A percentile compares a stretch with the other conserved stretches of the same genome.
phyloP scores from a whole-genome alignment of 2,888 invertebrate genomes.

The Eustalomyia histrio region DNA sequence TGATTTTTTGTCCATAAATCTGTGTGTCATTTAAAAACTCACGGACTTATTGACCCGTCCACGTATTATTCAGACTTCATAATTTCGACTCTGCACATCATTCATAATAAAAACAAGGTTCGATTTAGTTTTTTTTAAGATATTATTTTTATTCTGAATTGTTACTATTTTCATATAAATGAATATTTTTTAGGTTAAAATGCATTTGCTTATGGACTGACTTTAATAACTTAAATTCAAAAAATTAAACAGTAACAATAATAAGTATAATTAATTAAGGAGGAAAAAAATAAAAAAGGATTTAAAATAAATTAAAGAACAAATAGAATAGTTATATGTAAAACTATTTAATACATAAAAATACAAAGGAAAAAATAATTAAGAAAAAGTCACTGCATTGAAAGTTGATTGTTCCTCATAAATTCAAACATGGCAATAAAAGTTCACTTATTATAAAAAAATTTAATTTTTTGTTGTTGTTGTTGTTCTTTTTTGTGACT shows the following conservation, averaged over 20 bases:
- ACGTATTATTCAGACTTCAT: no score
- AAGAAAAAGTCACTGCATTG: conserved; percentile 45
- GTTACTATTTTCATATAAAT: conserved; percentile 69
- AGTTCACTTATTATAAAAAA: not conserved
- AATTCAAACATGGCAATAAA: conserved; percentile 36
- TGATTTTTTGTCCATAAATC: no score
- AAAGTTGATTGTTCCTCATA: not conserved
- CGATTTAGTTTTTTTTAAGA: conserved; percentile 20
- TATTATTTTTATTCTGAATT: conserved; percentile 69
- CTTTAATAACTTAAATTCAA: conserved; percentile 71
- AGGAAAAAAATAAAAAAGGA: conserved; percentile 53
- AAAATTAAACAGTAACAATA: conserved; percentile 72
- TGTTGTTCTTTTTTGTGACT: conserved; percentile 49
- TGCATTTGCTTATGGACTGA: conserved; percentile 75
- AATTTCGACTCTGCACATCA: no score
- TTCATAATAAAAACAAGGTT: no score
- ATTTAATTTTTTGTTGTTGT: not conserved
- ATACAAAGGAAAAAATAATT: conserved; percentile 56
- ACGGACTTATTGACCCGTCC: no score
- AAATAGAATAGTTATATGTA: conserved; percentile 54
- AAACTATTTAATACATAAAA: conserved; percentile 60
- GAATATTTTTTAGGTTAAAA: conserved; percentile 71
- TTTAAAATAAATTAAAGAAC: conserved; percentile 57
- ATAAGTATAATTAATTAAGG: conserved; percentile 41
- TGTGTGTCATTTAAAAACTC: no score